Evolutionary conservation across 1,140 invertebrate genomes (phyloP), one percentile per base, ranked within the genome.

Genomic region (Dinothrombium tinctorium): DNA sequence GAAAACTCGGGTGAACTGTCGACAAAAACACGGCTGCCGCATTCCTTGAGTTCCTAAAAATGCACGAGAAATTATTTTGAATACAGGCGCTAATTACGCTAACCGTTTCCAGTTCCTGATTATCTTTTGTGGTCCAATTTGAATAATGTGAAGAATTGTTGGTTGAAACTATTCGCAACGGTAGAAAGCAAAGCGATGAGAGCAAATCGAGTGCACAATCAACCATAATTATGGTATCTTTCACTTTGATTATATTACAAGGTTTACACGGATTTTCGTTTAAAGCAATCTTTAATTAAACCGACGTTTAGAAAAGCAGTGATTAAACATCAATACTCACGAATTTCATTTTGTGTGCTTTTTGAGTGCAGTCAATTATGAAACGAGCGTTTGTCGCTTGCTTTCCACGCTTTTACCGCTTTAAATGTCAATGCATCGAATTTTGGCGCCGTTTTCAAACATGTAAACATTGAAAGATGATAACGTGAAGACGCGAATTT

Each of bases 181-280:
- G 89, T 47, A 95, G 64, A 58, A 87, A 96, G 59, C 80, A 77
- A 7, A 87, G 62, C 24, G 86, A 69, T 4, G 84, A 77, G 50
- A 79, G 73, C 51, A 83, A 72, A 28, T 87, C 87, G 37, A 95
- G 59, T 3, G 82, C 83, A 60, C 86, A 94, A 56, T 96, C 89
- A 49, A 95, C 60, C 83, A 94, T 92, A 28, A 94, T 68, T 14
- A 79, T 74, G 11, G 87, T 73, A 42, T 80, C 79, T 57, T 89
- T 86, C 67, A 92, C 90, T 47, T 76, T 80, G 44, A 95, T 60
- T 32, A 94, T 72, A 53, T 83, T 76, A 62, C 87, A 94, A 63
- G 86, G 84, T 61, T 63, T 63, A 48, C 87, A 92, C 2, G 66
- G 59, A 47, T 63, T 58, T 22, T 51, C 54, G 26, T 54, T 60